phyloP scores from a whole-genome alignment of 2,888 invertebrate species.

The Acholoe squamosa region DNA sequence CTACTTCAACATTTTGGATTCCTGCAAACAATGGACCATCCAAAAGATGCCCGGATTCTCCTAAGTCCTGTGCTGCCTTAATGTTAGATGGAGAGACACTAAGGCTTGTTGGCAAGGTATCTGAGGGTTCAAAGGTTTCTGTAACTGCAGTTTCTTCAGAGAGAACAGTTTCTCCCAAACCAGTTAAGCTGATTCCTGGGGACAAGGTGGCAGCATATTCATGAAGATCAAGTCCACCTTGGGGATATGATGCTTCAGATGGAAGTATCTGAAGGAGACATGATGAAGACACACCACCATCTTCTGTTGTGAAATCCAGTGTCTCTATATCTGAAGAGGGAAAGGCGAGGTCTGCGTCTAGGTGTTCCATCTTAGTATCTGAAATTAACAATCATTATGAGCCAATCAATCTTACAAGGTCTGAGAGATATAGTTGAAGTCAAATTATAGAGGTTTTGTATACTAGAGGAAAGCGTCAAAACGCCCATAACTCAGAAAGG shows the following conservation, averaged over 20 bases:
- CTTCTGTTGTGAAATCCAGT: conserved; percentile 17
- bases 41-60: not conserved
- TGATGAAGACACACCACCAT: conserved; percentile 30
- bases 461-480: too few species aligned
- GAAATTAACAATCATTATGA: too few species aligned
- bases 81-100: not conserved
- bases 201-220: conserved; percentile 17
- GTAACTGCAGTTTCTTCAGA: not conserved
- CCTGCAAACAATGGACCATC: not conserved
- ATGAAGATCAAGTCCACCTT: conserved; percentile 40
- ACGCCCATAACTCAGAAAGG: too few species aligned
- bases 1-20: not conserved
- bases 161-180: not conserved
- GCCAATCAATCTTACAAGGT: too few species aligned
- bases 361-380: conserved; percentile 42
- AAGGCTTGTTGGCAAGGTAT: not conserved
- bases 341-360: not conserved
- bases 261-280: conserved; percentile 43
- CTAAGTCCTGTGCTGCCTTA: not conserved
- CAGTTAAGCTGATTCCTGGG: not conserved
- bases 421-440: too few species aligned
- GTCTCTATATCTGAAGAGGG: conserved; percentile 16
- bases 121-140: conserved; percentile 19
- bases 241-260: not conserved
- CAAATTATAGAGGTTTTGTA: too few species aligned